Evolutionary conservation across 2,113 vertebrate genomes (phyloP).

Genomic region (Mormyrus iriodes): DNA sequence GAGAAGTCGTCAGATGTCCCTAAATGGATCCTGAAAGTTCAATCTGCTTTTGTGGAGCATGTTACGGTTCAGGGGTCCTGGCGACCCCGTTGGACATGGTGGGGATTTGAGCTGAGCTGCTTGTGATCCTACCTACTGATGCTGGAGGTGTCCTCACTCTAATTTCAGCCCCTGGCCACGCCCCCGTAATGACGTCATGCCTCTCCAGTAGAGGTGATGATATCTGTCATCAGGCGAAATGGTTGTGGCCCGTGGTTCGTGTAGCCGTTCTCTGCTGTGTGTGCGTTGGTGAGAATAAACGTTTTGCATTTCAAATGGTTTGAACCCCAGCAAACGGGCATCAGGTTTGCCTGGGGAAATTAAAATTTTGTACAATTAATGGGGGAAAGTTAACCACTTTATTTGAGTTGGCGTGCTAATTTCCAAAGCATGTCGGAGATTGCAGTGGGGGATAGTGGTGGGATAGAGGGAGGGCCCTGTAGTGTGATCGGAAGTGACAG

Average conservation of each 20-base stretch:
- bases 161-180: too few relatives aligned
- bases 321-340: not conserved
- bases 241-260: not conserved
- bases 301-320: not conserved
- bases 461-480: not conserved
- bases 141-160: not conserved
- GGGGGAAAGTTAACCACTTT: not conserved
- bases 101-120: not conserved
- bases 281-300: not conserved
- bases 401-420: not conserved
- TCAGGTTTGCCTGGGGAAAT: not conserved
- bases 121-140: not conserved
- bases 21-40: slow-evolving; percentile 1
- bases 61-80: not conserved
- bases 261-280: not conserved
- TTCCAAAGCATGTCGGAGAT: not conserved
- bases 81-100: not conserved
- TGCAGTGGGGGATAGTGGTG: not conserved
- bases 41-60: not conserved
- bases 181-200: too few relatives aligned
- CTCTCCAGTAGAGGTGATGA: not conserved
- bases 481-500: not conserved
- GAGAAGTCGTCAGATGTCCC: not conserved
- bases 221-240: not conserved
- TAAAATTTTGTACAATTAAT: not conserved